These are phyloP conservation scores for Fukomys damarensis DNA, from an alignment of 2,113 vertebrate species.

Conservation along the genomic window DNA sequence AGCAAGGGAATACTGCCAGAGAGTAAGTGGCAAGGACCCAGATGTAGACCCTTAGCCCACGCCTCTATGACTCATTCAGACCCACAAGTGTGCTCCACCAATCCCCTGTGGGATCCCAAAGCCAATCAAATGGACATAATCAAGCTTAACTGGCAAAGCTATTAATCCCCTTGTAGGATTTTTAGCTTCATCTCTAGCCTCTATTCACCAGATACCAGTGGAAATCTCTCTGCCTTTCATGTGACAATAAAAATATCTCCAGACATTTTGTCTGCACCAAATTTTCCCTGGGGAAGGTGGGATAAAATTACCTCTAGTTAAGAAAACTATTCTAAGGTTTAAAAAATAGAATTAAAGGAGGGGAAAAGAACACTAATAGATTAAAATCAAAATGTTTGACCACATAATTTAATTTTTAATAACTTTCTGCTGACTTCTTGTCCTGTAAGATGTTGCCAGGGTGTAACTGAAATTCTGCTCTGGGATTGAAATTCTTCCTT, in stretches of 20 bases:
- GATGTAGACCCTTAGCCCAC: not conserved
- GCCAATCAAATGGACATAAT: not conserved
- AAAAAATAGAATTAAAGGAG: not conserved
- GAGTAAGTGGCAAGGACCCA: not conserved
- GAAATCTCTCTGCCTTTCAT: not conserved
- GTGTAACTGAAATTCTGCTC: not conserved
- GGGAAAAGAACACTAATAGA: not conserved
- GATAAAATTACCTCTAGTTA: not conserved
- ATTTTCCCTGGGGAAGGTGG: not conserved
- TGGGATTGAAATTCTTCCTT: not conserved
- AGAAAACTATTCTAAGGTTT: not conserved
- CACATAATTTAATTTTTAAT: not conserved
- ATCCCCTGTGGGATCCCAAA: not conserved
- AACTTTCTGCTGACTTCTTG: not conserved
- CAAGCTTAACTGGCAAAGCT: not conserved
- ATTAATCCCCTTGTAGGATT: not conserved
- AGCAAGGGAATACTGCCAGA: not conserved
- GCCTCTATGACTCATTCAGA: not conserved
- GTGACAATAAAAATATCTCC: not conserved
- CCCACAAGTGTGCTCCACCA: not conserved
- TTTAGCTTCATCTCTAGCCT: not conserved
- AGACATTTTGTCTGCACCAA: slow-evolving; percentile 1
- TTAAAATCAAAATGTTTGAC: slow-evolving; percentile 40
- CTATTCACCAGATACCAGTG: not conserved
- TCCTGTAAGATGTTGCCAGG: not conserved